These are phyloP conservation scores for Leucania comma DNA, from an alignment of 2,888 invertebrate species.

Conservation along the genomic window DNA sequence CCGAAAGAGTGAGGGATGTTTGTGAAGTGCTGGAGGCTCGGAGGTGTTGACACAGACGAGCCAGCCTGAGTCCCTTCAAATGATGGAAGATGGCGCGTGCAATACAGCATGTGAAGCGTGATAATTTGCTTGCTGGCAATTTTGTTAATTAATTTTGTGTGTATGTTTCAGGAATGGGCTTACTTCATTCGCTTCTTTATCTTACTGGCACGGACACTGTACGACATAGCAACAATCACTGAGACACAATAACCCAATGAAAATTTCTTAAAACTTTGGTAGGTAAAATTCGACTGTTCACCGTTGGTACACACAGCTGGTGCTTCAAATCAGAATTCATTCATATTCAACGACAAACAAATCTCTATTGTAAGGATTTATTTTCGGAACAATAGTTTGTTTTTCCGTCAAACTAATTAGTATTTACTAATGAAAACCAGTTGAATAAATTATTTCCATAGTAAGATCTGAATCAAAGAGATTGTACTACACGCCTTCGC, in stretches of 20 bases:
- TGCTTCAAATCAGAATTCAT: neutral
- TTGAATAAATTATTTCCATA: neutral
- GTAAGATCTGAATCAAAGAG: neutral
- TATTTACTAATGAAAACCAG: neutral
- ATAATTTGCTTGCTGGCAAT: neutral
- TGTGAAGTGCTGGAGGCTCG: constrained; percentile 3
- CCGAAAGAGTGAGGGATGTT: constrained; percentile 23
- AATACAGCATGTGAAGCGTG: neutral
- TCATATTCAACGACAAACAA: neutral
- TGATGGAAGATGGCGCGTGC: neutral
- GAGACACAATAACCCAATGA: neutral
- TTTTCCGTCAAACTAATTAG: constrained; percentile 1
- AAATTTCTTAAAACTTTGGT: neutral
- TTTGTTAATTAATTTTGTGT: neutral
- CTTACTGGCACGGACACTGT: neutral
- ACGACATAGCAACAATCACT: neutral
- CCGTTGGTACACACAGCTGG: neutral
- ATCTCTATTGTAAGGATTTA: neutral
- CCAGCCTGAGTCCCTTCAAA: constrained; percentile 14
- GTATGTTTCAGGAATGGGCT: neutral
- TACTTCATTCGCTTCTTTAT: neutral
- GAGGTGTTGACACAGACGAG: constrained; percentile 14
- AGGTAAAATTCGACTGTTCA: neutral
- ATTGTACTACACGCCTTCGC: neutral
- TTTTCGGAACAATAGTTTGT: neutral